Conservation (phyloP, 2,888 invertebrate genomes). For the Leptopilina drosophilae region DNA sequence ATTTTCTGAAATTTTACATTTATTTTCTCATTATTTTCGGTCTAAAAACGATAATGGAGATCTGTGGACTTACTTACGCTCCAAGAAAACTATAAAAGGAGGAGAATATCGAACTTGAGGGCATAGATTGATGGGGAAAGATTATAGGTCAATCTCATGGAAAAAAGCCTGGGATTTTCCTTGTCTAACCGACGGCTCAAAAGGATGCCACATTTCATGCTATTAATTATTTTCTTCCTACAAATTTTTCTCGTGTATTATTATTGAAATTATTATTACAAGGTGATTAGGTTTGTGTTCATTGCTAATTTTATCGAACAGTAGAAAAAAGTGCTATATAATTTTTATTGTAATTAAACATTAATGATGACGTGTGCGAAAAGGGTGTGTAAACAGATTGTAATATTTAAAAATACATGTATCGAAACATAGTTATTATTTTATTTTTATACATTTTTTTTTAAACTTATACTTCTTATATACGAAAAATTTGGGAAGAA, state of each 20-base stretch:
- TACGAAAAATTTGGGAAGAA: background rate
- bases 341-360: background rate
- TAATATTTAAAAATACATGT: too few species aligned
- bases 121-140: conserved; percentile 73
- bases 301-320: too few species aligned
- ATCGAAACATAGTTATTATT: too few species aligned
- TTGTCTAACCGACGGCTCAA: conserved; percentile 61
- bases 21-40: conserved; percentile 9
- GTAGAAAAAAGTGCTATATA: too few species aligned
- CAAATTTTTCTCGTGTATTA: background rate
- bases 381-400: too few species aligned
- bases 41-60: conserved; percentile 14
- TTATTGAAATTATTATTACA: conserved; percentile 44
- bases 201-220: conserved; percentile 13
- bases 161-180: conserved; percentile 64
- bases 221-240: background rate
- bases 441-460: too few species aligned
- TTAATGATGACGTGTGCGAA: background rate
- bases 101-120: conserved; percentile 59
- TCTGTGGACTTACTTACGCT: conserved; percentile 52
- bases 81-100: conserved; percentile 56
- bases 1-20: conserved; percentile 36
- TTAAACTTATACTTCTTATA: too few species aligned
- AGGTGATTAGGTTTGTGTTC: too few species aligned
- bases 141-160: conserved; percentile 67